These are phyloP conservation scores for Epinotia brunnichana DNA, from an alignment of 2,888 invertebrate genomes.

Conservation along the genomic window DNA sequence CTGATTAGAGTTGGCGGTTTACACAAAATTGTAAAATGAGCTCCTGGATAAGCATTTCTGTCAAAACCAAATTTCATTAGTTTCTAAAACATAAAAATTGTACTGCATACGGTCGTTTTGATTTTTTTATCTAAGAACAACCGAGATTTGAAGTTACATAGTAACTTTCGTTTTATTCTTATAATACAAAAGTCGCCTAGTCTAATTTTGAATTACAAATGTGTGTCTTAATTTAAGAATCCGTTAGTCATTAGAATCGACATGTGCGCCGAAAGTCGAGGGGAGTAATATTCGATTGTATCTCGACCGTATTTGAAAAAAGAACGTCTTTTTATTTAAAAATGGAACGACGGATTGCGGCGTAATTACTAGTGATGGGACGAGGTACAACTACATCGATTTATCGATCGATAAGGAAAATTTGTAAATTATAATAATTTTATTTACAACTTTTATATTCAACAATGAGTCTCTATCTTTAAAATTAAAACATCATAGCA, in stretches of 20 bases:
- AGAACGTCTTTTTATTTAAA: constrained; percentile 40
- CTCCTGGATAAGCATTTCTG: too few species aligned
- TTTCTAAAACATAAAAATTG: too few species aligned
- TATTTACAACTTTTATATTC: too few species aligned
- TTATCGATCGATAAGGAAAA: constrained; percentile 2
- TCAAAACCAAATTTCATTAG: too few species aligned
- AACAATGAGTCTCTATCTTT: too few species aligned
- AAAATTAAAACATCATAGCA: background rate
- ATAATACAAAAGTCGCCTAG: constrained; percentile 6
- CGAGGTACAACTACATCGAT: constrained; percentile 8
- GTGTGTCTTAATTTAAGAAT: constrained; percentile 41
- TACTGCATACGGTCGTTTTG: too few species aligned
- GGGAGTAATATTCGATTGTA: constrained; percentile 44
- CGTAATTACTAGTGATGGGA: constrained; percentile 33
- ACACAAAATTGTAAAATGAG: too few species aligned
- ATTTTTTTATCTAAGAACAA: background rate
- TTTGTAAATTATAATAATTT: too few species aligned
- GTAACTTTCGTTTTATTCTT: background rate
- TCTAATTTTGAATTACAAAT: constrained; percentile 31
- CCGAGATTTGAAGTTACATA: background rate
- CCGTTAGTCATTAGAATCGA: constrained; percentile 43
- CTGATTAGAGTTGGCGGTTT: too few species aligned
- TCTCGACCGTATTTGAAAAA: constrained; percentile 40
- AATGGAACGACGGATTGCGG: constrained; percentile 34
- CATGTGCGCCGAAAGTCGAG: constrained; percentile 42